These are phyloP conservation scores for Amphipoea lucens DNA, from an alignment of 2,888 invertebrate genomes.

Conservation along the genomic window DNA sequence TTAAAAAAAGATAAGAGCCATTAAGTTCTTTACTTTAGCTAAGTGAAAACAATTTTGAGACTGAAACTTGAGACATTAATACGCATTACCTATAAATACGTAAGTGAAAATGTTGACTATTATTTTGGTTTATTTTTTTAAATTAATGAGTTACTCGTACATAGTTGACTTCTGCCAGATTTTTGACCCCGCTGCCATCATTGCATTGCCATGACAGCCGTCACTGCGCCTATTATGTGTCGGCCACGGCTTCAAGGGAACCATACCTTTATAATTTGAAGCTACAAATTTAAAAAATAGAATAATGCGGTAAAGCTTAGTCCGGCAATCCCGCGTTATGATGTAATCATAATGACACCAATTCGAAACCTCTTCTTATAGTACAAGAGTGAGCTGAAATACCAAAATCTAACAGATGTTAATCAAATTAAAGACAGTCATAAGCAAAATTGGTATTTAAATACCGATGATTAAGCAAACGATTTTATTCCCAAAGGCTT, in stretches of 20 bases:
- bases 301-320: not conserved
- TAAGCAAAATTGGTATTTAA: constrained; percentile 20
- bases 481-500: constrained; percentile 78
- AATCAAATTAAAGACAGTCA: constrained; percentile 1
- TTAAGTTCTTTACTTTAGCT: constrained; percentile 20
- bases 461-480: constrained; percentile 51
- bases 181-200: not conserved
- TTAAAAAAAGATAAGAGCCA: constrained; percentile 29
- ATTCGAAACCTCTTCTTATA: not conserved
- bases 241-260: too few relatives aligned
- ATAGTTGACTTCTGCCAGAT: not conserved
- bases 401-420: not conserved
- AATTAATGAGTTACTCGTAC: not conserved
- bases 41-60: constrained; percentile 33
- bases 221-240: not conserved
- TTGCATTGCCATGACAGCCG: not conserved
- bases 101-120: not conserved
- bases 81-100: not conserved
- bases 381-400: not conserved
- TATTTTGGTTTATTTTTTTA: not conserved
- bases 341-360: not conserved
- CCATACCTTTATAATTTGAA: not conserved
- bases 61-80: constrained; percentile 28
- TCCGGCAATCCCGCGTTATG: too few relatives aligned
- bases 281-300: not conserved